Conservation (phyloP, 2,888 invertebrate genomes). For the Strigamia transsilvanica region DNA sequence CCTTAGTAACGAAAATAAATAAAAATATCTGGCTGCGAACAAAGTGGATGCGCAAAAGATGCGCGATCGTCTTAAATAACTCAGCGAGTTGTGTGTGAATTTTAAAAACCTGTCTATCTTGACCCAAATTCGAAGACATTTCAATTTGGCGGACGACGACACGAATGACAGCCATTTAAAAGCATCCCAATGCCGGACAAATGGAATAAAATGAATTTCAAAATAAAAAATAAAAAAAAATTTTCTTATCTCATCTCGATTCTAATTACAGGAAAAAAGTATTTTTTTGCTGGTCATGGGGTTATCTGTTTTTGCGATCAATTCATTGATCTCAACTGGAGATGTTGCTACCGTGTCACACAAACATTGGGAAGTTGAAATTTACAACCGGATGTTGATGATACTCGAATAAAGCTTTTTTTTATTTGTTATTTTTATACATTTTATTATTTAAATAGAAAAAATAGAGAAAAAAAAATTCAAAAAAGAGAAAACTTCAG, state of each 20-base stretch:
- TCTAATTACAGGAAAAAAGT: slow-evolving; percentile 40
- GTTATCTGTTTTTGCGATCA: slow-evolving; percentile 24
- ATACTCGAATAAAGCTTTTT: background rate
- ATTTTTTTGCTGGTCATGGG: slow-evolving; percentile 30
- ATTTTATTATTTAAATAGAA: background rate
- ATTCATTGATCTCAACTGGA: slow-evolving; percentile 6
- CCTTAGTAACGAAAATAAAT: slow-evolving; percentile 1
- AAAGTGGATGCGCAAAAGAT: slow-evolving; percentile 29
- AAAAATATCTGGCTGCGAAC: background rate
- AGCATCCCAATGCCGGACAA: background rate
- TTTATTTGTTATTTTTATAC: background rate
- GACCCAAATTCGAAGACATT: slow-evolving; percentile 16
- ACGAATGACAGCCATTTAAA: slow-evolving; percentile 12
- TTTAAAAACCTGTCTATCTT: slow-evolving; percentile 4
- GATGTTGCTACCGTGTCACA: slow-evolving; percentile 46
- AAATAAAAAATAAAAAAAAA: background rate
- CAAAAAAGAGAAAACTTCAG: background rate
- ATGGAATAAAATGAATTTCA: too few species aligned
- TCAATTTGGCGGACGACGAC: slow-evolving; percentile 37
- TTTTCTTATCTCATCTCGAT: slow-evolving; percentile 26
- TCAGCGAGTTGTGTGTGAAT: background rate
- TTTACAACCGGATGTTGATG: slow-evolving; percentile 41
- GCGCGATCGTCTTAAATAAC: slow-evolving; percentile 30
- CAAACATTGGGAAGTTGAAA: slow-evolving; percentile 33
- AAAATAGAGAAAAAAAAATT: background rate